These are phyloP conservation scores for Lepeophtheirus salmonis DNA, from an alignment of 1,140 invertebrate genomes.

Conservation along the genomic window DNA sequence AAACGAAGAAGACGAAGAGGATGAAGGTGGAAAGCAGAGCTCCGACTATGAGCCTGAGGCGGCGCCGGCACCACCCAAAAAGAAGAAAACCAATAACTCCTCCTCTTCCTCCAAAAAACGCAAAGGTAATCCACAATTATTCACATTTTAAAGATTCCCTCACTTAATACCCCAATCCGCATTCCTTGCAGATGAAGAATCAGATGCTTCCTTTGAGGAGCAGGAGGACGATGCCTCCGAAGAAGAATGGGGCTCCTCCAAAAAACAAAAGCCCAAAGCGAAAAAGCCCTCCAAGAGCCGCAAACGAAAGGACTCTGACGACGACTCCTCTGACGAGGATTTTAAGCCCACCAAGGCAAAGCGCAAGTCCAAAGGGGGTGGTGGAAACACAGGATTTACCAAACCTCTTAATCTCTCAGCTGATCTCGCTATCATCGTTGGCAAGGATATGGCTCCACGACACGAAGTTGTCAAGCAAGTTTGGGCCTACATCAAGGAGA, in stretches of 20 bases:
- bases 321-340: constrained; percentile 11
- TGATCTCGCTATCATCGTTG: constrained; percentile 62
- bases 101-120: too few relatives aligned
- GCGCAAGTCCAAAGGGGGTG: constrained; percentile 23
- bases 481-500: constrained; percentile 79
- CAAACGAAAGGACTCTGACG: constrained; percentile 7
- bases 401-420: constrained; percentile 60
- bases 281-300: too few relatives aligned
- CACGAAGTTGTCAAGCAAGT: constrained; percentile 82
- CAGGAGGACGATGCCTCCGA: constrained; percentile 23
- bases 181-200: too few relatives aligned
- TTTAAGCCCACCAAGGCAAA: constrained; percentile 14
- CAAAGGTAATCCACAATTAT: too few relatives aligned
- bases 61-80: constrained; percentile 37
- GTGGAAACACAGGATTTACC: constrained; percentile 49
- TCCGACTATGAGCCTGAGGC: constrained; percentile 41
- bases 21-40: constrained; percentile 33
- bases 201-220: too few relatives aligned
- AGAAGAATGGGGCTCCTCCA: constrained; percentile 15
- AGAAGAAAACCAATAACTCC: too few relatives aligned
- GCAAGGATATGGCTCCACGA: constrained; percentile 58
- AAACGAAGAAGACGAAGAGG: constrained; percentile 30
- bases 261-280: constrained; percentile 27
- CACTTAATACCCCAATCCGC: too few relatives aligned
- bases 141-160: too few relatives aligned